Base-by-base conservation (phyloP, 2,888 invertebrate species). In the Clostera curtula region DNA sequence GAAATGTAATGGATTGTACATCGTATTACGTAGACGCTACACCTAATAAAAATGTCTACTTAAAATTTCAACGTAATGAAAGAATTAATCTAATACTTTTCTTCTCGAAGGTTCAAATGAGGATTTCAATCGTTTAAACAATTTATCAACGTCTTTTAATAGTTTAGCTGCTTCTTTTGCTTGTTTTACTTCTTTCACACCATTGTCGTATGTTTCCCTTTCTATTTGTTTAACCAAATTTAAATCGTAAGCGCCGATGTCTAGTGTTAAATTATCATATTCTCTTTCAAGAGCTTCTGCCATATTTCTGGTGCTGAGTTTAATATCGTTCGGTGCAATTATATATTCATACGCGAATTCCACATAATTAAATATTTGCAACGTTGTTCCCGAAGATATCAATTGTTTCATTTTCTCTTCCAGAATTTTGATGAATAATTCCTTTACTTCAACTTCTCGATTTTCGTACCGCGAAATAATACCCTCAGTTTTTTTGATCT, bases 301-400 rank as follows among this genome's bases (percentile, higher is more conserved):
- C 89, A 90, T 89, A 4, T 87, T 82, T 33, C 84, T 73, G 25
- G 85, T 74, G 35, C 77, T 83, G 5, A 88, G 62, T 43, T 87
- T 86, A 1, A 86, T 86, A 37, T 89, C 88, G 49, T 89, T 89
- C 1, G 86, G 74, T 1, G 85, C 86, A 16, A 90, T 77, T 11
- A 89, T 69, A 16, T 83, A 74, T 57, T 89, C 89, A 53, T 88
- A 91, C 1, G 89, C 79, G 50, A 89, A 89, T 60, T 90, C 88
- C 2, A 90, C 85, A 44, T 87, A 88, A 15, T 88, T 87, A 33
- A 85, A 83, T 32, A 90, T 65, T 54, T 87, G 84, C 22, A 90
- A 63, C 4, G 86, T 82, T n/a, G 80, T 77, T 29, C 87, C 85
- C 3, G 88, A 87, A 24, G 87, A 85, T 1, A 89, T 64, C 14